Evolutionary conservation across 2,113 vertebrate genomes (phyloP).

Genomic region (Coturnix japonica): DNA sequence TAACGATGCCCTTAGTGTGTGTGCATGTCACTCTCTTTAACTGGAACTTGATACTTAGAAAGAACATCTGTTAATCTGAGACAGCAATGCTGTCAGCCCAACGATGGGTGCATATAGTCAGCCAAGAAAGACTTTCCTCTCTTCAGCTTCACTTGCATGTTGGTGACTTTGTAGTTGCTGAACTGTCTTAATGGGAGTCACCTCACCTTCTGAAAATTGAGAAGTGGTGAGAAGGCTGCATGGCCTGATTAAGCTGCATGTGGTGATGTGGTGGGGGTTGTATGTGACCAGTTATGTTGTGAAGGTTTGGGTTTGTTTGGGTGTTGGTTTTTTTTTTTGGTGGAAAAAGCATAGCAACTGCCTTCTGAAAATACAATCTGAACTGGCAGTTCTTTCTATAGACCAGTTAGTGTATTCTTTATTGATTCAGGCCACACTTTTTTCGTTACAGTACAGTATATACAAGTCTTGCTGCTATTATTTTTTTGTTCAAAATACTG

Average conservation of each 20-base stretch:
- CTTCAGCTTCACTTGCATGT: background rate
- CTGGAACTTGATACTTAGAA: background rate
- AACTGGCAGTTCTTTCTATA: background rate
- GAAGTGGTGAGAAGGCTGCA: background rate
- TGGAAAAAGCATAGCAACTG: background rate
- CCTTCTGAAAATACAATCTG: background rate
- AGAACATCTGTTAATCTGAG: background rate
- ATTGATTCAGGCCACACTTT: background rate
- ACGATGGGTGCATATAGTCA: background rate
- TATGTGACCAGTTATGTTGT: background rate
- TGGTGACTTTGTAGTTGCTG: background rate
- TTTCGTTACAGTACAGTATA: background rate
- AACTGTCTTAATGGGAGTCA: background rate
- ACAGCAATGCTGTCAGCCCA: background rate
- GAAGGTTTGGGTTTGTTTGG: background rate
- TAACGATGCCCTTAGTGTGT: background rate
- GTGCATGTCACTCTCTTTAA: background rate
- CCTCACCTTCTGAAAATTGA: background rate
- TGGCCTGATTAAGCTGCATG: background rate
- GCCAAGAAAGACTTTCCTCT: background rate
- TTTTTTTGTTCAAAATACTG: slow-evolving; percentile 3
- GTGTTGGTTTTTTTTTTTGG: background rate
- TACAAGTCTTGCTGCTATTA: background rate
- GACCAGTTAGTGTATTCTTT: background rate
- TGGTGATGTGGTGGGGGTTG: background rate